phyloP scores from a whole-genome alignment of 2,797 vertebrate genomes.

The Numenius phaeopus region DNA sequence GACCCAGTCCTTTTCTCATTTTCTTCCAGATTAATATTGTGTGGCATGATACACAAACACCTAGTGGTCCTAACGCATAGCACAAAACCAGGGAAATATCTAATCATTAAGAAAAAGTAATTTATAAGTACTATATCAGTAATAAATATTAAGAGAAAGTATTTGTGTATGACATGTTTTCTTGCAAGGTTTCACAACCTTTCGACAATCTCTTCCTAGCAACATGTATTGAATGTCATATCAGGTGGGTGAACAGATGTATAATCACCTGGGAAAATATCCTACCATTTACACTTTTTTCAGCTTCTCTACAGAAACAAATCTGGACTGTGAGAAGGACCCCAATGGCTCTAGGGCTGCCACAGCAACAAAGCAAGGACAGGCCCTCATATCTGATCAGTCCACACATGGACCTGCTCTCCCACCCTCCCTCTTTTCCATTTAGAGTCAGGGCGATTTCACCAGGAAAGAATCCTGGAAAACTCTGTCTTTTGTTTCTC shows the following conservation, averaged over 20 bases:
- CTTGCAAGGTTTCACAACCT: background rate
- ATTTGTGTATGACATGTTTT: background rate
- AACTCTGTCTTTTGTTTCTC: background rate
- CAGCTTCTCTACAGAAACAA: background rate
- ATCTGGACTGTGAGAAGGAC: background rate
- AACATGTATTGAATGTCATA: background rate
- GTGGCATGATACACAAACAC: background rate
- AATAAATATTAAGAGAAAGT: background rate
- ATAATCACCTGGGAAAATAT: background rate
- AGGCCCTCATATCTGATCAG: background rate
- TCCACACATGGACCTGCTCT: background rate
- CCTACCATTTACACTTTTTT: background rate
- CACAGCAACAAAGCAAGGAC: background rate
- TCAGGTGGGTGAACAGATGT: background rate
- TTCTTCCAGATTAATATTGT: background rate
- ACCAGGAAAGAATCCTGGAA: conserved; percentile 56
- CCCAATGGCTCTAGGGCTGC: background rate
- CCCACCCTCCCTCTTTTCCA: background rate
- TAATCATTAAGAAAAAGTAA: background rate
- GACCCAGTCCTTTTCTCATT: background rate
- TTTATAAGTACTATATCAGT: too few species aligned
- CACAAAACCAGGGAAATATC: background rate
- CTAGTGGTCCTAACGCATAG: background rate
- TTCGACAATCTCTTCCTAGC: background rate
- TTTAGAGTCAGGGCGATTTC: background rate